phyloP scores from a whole-genome alignment of 2,113 vertebrate species.

The Nothocercus nigrocapillus region DNA sequence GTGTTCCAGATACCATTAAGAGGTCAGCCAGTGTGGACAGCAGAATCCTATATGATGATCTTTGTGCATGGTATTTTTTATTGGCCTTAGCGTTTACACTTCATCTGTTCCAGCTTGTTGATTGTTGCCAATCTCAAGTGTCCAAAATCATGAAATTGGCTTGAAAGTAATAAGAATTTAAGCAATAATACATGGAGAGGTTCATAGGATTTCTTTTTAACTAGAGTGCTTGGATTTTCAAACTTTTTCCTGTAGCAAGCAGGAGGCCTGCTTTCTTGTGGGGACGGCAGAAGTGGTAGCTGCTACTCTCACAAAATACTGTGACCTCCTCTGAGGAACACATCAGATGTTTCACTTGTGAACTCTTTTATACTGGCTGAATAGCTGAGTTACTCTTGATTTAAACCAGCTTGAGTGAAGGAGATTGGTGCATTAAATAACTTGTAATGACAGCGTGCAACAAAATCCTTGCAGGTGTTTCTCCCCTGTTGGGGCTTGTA shows the following conservation, averaged over 20 bases:
- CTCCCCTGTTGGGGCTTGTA: not conserved
- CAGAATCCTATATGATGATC: slow-evolving; percentile 19
- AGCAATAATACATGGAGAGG: not conserved
- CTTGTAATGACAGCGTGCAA: not conserved
- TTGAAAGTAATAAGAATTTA: not conserved
- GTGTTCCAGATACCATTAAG: slow-evolving; percentile 20
- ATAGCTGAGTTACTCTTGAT: not conserved
- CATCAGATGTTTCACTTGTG: not conserved
- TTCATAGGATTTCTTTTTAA: not conserved
- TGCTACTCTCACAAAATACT: not conserved
- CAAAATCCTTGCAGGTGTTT: not conserved
- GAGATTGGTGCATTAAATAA: not conserved
- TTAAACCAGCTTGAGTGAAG: not conserved
- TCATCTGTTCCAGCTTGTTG: slow-evolving; percentile 20
- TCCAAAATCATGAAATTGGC: slow-evolving; percentile 27
- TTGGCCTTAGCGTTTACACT: slow-evolving; percentile 30
- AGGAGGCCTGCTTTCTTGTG: not conserved
- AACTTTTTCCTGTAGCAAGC: not conserved
- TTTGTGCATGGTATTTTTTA: not conserved
- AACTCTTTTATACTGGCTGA: not conserved
- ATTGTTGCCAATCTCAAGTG: not conserved
- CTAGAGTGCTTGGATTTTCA: not conserved
- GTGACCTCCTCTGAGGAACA: not conserved
- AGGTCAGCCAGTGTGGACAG: slow-evolving; percentile 30
- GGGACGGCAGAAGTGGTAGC: not conserved